Evolutionary conservation across 2,797 vertebrate species (phyloP), one percentile per base, ranked within the genome.

Genomic region (Toxotes lorentzi): DNA sequence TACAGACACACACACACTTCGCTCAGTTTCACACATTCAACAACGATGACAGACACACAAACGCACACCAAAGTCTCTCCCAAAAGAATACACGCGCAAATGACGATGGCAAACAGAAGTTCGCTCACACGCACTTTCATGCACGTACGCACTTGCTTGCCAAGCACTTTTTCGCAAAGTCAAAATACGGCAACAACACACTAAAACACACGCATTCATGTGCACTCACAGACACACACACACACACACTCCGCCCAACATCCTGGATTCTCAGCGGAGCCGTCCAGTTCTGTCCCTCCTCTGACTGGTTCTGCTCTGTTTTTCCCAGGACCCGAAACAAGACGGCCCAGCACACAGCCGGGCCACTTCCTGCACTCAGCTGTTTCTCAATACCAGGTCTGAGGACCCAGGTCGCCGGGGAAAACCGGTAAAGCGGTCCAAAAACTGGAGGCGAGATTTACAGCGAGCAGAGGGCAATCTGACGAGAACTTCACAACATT

Each of bases 321-420:
- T 80, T 91, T 87, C 90, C 89, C 89, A 90, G 89, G 87, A 82
- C 65, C 69, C 59, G 1, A 76, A 70, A 80, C 54, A 54, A 76
- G 69, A 74, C 61, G 34, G 11, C 47, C 24, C 75, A 34, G 54
- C 32, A 47, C 76, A 70, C 41, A 82, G 51, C 47, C 21, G 7
- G 50, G 66, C 45, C 59, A 4, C 67, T 83, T 86, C 75, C 79
- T 73, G 61, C 48, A 0, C 30, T 38, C 19, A 21, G 13, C 40
- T 1, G 74, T 19, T 48, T 71, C 74, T 40, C 56, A 56, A 61
- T 0, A 59, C 76, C 82, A 16, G 80, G 78, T 48, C 59, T 0
- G 51, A 38, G 51, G 73, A 75, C 71, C 64, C 11, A 0, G 47
- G 24, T 21, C 23, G 47, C 9, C 1, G 7, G 7, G 8, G 1